Base-by-base conservation (phyloP, 2,113 vertebrate genomes). In the Anoplopoma fimbria region DNA sequence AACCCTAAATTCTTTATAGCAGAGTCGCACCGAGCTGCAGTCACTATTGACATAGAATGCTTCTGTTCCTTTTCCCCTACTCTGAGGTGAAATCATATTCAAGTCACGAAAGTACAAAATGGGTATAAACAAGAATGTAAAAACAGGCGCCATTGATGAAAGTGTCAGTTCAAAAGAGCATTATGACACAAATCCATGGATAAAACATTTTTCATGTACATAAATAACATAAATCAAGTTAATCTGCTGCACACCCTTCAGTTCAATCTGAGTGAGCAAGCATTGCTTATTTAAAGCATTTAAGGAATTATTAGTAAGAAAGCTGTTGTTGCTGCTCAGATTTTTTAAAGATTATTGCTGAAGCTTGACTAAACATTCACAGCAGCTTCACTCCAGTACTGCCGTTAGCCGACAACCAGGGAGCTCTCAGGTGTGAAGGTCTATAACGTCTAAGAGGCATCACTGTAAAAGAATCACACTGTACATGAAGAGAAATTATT, bases 391-490 rank as follows among this genome's bases (percentile, higher is more conserved):
- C n/a, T n/a, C n/a, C 19, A 29, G 34, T 1, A 12, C 36, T 19
- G 49, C 62, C 47, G 55, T 33, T 15, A 23, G 42, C 58, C 36
- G 29, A 75, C 45, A 25, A 31, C 9, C 2, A 53, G 31, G 23
- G 23, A 57, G 36, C 75, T 77, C 63, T 68, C 13, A 47, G 38
- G 31, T 60, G 64, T 27, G 55, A 49, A 36, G 21, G 14, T 69
- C 29, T 25, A 8, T 27, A 23, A 14, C 6, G 2, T 38, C 29
- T n/a, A 19, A 77, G 9, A 27, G 55, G 25, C 9, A 4, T 10
- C 7, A 21, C 38, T 9, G 8, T 55, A 58, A 42, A 23, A 31
- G 51, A 29, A 69, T 27, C 47, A 55, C 31, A 64, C 33, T 47
- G 31, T 9, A 51, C 6, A 21, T 9, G 6, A 19, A 62, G 19